Evolutionary conservation across 2,888 invertebrate genomes (phyloP), one percentile per base, ranked within the genome.

Genomic region (Scaptomyza reducta): DNA sequence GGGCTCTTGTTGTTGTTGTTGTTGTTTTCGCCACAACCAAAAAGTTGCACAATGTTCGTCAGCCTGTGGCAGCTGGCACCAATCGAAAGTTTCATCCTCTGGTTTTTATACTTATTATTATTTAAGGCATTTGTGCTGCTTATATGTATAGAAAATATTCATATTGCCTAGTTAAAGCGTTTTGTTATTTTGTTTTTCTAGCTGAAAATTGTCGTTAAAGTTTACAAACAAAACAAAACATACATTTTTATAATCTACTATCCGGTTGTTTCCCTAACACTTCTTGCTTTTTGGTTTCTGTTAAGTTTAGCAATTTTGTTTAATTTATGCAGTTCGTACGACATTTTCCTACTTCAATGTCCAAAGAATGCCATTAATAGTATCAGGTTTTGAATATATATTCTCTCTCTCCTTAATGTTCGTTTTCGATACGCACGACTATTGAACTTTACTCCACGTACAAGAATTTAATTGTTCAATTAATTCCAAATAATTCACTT

Each of bases 41-140:
- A 85, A 86, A 86, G 65, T 79, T 81, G 72, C 69, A 40, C 40
- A 70, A 64, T 81, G 79, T 60, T 79, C 73, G 70, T 75, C 70
- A 80, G 77, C 61, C 55, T 53, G 71, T 85, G 83, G 83, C 86
- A 80, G 80, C 83, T 83, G 79, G 62, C 79, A 62, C 76, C 71
- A 75, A 71, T 75, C 74, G 76, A 75, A 74, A 74, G 29, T 75
- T 74, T 61, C 41, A 41, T 58, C 60, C 53, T 50, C 7, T 1
- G 10, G 35, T 51, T 40, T 16, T 10, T 44, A 47, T 65, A 67
- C 58, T 50, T 70, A 55, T 71, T 68, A 74, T 74, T 73, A 72
- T 72, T 71, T 71, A 67, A 46, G 74, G 41, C 74, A 68, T 67
- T 63, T 57, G 31, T 44, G n/a, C 11, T 38, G 16, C 31, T 35